Evolutionary conservation across 2,113 vertebrate species (phyloP).

Genomic region (Phylloscopus whistleri): DNA sequence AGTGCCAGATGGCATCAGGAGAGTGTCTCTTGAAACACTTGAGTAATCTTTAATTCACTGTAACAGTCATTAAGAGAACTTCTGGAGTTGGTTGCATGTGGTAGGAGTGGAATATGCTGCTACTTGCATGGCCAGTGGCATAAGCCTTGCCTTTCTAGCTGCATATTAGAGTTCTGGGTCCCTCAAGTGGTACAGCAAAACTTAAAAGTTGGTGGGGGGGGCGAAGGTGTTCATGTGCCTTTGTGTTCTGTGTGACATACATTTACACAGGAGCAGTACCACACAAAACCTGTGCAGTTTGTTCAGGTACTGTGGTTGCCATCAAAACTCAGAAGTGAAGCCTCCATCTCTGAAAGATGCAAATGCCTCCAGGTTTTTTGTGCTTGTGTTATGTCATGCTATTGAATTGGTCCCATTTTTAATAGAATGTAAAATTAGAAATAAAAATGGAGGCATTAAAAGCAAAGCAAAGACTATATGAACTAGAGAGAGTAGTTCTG

Average conservation of each 20-base stretch:
- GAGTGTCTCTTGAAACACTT: neutral
- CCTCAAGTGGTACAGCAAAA: neutral
- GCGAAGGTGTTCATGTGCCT: neutral
- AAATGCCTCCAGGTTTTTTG: neutral
- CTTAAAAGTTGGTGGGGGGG: neutral
- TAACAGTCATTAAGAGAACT: neutral
- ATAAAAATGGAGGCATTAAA: neutral
- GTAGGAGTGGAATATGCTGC: neutral
- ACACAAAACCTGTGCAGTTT: neutral
- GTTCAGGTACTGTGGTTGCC: neutral
- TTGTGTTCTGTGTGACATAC: fast-evolving
- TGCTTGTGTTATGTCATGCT: neutral
- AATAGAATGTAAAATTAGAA: neutral
- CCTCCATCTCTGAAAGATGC: neutral
- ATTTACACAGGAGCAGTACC: neutral
- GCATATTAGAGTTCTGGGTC: neutral
- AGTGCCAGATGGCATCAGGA: neutral
- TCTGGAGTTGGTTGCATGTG: neutral
- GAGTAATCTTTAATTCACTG: neutral
- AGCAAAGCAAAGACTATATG: neutral
- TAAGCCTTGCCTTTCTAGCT: neutral
- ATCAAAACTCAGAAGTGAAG: neutral
- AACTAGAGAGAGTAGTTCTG: neutral
- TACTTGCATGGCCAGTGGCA: neutral
- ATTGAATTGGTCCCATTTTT: neutral